phyloP scores from a whole-genome alignment of 1,140 invertebrate genomes.

The Neelides sp. region DNA sequence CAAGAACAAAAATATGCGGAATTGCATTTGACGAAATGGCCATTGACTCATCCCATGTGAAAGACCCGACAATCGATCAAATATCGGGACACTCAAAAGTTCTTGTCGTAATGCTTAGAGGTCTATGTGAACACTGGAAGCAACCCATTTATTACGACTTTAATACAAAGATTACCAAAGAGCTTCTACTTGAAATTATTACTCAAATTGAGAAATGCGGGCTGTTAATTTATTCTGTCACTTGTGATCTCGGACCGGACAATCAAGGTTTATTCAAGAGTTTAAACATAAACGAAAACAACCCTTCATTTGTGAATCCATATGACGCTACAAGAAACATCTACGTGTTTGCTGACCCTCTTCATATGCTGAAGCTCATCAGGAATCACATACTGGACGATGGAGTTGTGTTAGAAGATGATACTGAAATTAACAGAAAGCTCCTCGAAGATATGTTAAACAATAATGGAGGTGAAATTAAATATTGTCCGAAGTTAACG shows the following conservation, averaged over 20 bases:
- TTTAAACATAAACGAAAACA: neutral
- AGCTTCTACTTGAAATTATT: conserved; percentile 10
- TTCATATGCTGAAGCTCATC: conserved; percentile 12
- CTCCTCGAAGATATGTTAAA: neutral
- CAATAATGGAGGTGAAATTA: neutral
- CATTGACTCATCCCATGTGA: conserved; percentile 2
- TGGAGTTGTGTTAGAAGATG: conserved; percentile 3
- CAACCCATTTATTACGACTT: conserved; percentile 24
- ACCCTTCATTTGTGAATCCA: conserved; percentile 3
- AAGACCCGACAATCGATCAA: conserved; percentile 11
- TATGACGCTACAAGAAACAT: conserved; percentile 3
- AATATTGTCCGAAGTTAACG: neutral
- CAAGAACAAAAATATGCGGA: neutral
- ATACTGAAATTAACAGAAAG: neutral
- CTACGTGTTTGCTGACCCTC: conserved; percentile 12
- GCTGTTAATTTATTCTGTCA: conserved; percentile 1
- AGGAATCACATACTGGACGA: conserved; percentile 14
- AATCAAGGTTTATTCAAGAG: conserved; percentile 7
- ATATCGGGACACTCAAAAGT: conserved; percentile 20
- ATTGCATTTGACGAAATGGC: conserved; percentile 27
- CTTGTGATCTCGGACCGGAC: conserved; percentile 11
- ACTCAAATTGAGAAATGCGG: conserved; percentile 7
- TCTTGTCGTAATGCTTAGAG: conserved; percentile 19
- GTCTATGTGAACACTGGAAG: conserved; percentile 18
- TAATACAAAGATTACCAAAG: conserved; percentile 13